Base-by-base conservation (phyloP, 2,888 invertebrate genomes). In the Ecliptopera silaceata region DNA sequence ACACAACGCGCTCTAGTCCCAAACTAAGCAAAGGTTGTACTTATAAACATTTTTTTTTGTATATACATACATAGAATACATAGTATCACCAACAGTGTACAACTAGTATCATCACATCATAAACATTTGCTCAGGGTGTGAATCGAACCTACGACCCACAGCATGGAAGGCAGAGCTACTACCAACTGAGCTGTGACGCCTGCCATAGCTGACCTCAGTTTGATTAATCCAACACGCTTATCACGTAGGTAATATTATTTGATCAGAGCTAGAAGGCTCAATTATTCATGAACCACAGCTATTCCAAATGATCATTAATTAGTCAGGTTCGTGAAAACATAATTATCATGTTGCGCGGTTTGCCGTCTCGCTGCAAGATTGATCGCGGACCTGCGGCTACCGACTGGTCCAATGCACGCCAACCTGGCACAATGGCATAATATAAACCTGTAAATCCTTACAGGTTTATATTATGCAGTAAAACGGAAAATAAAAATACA, bases 351-450 rank as follows among this genome's bases (percentile, higher is more conserved):
- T 61, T 61, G 61, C 54, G 62, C 57, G 59, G 69, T 67, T 60
- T 59, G 63, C 64, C 59, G 66, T 66, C 66, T 55, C 55, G 59
- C 43, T 59, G 64, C 61, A 68, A 70, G 71, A 70, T 71, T 68
- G 71, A 71, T 70, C 53, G 67, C 56, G 42, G 46, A 52, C 48
- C 57, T 54, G 47, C 46, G 53, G 20, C 56, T 48, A 34, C 34
- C 15, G 38, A 26, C 53, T 41, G 49, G 34, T 36, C 54, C 41
- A 47, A 51, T 55, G 39, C 66, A 66, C 66, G 66, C 66, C 41
- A 66, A 48, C 46, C 51, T 57, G 52, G 31, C 56, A 59, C 53
- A 29, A 36, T 46, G 49, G 41, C 60, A 52, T 47, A 22, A 60
- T 55, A 62, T 36, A 17, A 34, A 51, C 47, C 32, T 51, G 26